Base-by-base conservation (phyloP, 2,888 invertebrate species). In the Yponomeuta plumbellus region DNA sequence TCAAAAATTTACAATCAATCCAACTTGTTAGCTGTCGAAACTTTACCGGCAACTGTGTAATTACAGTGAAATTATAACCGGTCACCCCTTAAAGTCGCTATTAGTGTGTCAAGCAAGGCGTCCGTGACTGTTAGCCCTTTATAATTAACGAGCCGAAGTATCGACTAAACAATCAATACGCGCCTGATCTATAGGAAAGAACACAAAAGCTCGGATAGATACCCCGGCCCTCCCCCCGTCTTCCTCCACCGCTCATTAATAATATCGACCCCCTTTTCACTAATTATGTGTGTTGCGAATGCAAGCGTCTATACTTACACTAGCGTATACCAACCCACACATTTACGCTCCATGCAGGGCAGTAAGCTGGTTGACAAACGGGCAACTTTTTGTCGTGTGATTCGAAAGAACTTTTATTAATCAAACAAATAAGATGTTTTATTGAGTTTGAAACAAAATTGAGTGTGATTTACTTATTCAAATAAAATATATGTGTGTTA, bases 211-310 rank as follows among this genome's bases (percentile, higher is more conserved):
- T 85, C 77, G 83, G 84, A 82, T 88, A 86, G 88, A 90, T 88
- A 77, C 80, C 81, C 75, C 74, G 74, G 34, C 34, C 80, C 74
- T 76, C 73, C 66, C 69, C 71, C 69, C 69, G 68, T 71, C 76
- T 75, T 71, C 69, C 69, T 77, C 78, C 79, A 83, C 84, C 83
- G 75, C 91, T 92, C 91, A 91, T 91, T 91, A 91, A 91, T 90
- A 91, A 86, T 90, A 89, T 89, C 85, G 85, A 86, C 88, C 88
- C 79, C 76, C 82, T 76, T 81, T 86, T 83, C 85, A 90, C 92
- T 92, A 91, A 92, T 92, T 92, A 91, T 86, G 83, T 87, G 84
- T 86, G 88, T 87, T 88, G 89, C 90, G 87, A 91, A 91, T 91
- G 91, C 89, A 89, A 79, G 76, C 78, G 73, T 52, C 72, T 39